Evolutionary conservation across 2,797 vertebrate genomes (phyloP).

Genomic region (Oceanodroma leucorhoa): DNA sequence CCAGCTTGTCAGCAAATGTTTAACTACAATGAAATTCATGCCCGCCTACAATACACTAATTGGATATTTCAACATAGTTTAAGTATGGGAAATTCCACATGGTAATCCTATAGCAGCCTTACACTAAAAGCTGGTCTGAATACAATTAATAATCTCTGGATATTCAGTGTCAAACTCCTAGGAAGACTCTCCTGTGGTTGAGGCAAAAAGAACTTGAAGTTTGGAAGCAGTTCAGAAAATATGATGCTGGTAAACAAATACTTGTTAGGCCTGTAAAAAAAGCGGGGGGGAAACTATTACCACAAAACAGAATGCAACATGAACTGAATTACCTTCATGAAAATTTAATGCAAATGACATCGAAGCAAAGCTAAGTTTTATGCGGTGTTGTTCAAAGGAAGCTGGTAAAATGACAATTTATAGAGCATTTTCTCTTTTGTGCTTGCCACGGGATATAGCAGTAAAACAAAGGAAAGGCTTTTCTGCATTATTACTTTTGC

Average conservation of each 20-base stretch:
- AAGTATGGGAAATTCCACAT: slow-evolving; percentile 26
- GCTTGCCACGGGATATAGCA: slow-evolving; percentile 10
- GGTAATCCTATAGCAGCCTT: slow-evolving; percentile 22
- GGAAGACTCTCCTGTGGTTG: background rate
- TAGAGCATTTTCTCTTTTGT: slow-evolving; percentile 4
- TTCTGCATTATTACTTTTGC: slow-evolving; percentile 3
- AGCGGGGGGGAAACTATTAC: background rate
- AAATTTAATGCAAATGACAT: slow-evolving; percentile 65
- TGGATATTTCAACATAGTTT: slow-evolving; percentile 58
- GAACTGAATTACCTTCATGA: slow-evolving; percentile 62
- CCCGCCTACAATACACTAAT: slow-evolving; percentile 71
- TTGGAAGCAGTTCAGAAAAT: slow-evolving; percentile 43
- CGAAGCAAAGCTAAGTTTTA: slow-evolving; percentile 52
- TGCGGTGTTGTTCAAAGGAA: slow-evolving; percentile 22
- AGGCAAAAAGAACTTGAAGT: slow-evolving; percentile 14
- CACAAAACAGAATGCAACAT: slow-evolving; percentile 23
- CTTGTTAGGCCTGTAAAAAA: slow-evolving; percentile 32
- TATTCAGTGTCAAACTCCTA: slow-evolving; percentile 7
- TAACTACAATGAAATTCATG: slow-evolving; percentile 78
- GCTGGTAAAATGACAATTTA: slow-evolving; percentile 37
- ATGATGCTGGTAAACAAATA: slow-evolving; percentile 33
- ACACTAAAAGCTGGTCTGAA: slow-evolving; percentile 22
- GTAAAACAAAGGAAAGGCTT: background rate
- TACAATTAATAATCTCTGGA: slow-evolving; percentile 51
- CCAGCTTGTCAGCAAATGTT: slow-evolving; percentile 86